A percentile compares a stretch with the other conserved stretches of the same genome.
phyloP scores from a whole-genome alignment of 2,113 vertebrate genomes.

The Corapipo altera region DNA sequence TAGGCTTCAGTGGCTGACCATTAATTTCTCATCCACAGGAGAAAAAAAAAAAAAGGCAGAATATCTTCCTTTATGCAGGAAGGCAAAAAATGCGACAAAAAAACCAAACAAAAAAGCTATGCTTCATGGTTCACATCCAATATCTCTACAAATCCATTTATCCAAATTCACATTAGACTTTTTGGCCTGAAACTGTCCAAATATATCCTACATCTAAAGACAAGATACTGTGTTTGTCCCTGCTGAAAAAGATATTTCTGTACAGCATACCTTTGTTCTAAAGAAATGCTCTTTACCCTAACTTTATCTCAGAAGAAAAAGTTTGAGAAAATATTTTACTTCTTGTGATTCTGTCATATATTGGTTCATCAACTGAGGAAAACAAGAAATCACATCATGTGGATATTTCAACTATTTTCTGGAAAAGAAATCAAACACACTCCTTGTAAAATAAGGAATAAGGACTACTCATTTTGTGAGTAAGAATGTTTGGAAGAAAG shows the following conservation, averaged over 20 bases:
- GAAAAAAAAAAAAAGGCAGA: neutral
- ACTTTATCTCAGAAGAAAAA: neutral
- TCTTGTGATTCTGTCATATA: neutral
- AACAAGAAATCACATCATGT: neutral
- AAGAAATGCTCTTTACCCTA: neutral
- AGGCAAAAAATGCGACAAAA: neutral
- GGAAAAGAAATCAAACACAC: neutral
- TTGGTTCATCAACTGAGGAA: neutral
- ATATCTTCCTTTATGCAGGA: neutral
- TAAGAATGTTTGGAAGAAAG: neutral
- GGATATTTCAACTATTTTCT: neutral
- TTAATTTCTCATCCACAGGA: neutral
- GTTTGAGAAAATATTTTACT: neutral
- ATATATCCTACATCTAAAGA: neutral
- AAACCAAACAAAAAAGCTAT: neutral
- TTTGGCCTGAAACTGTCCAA: conserved; percentile 53
- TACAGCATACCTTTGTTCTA: neutral
- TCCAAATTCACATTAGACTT: neutral
- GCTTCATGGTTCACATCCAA: neutral
- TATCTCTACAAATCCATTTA: neutral
- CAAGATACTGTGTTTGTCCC: neutral
- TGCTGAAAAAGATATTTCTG: neutral
- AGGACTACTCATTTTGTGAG: neutral
- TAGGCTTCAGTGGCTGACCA: neutral
- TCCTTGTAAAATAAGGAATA: neutral